Evolutionary conservation across 2,113 vertebrate genomes (phyloP), one percentile per base, ranked within the genome.

Genomic region (Tetrax tetrax): DNA sequence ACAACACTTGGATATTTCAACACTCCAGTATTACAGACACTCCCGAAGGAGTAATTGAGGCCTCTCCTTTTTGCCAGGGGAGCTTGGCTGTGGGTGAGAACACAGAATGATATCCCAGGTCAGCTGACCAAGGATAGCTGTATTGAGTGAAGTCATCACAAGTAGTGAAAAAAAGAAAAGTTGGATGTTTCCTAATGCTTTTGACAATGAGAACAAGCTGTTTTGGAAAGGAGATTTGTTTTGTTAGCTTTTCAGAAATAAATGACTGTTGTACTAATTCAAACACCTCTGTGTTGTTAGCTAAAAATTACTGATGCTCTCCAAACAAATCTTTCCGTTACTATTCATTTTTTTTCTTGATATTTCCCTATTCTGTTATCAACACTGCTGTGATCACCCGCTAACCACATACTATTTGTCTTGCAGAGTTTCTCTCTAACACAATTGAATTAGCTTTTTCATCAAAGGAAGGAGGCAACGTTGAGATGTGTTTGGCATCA

Each of bases 201-300:
- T 64, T 80, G 43, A 9, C 13, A 77, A 35, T 61, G 60, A 61
- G 29, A 82, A 66, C 4, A 47, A 80, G 35, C 63, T 83, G 43
- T 37, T 76, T 68, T n/a, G 35, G 31, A 71, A 74, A 53, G 35
- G 29, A 54, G 9, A 7, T 47, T 92, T 57, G 11, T 37, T 88
- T 63, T 54, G 19, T 63, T 65, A 4, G 1, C 28, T 83, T 66
- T 63, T n/a, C 59, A 43, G 59, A 71, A 60, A 64, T 38, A 59
- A 53, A 31, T 1, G 1, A 0, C 3, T 37, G 37, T 8, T 2
- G 5, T 76, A 48, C 43, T 13, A 4, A 38, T 76, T 84, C 50
- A 59, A 89, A 45, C 20, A 41, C 48, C 6, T 47, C 13, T 60
- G 18, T 43, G 31, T 59, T 63, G n/a, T 35, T 84, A 70, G n/a